These are phyloP conservation scores for Cavia porcellus DNA, from an alignment of 2,113 vertebrate genomes.

Conservation along the genomic window DNA sequence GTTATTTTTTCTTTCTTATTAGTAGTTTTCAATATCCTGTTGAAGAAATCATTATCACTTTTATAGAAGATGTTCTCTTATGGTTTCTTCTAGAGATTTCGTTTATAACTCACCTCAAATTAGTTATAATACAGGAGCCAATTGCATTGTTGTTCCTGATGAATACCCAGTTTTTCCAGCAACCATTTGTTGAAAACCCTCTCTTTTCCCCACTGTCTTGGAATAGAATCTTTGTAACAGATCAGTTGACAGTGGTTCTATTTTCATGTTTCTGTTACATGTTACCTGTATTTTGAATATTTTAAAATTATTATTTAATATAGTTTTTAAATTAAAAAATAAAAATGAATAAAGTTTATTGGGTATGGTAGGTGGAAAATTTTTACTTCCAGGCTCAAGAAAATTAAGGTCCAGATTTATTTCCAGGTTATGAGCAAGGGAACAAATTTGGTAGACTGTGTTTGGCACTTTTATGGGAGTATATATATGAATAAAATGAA, in stretches of 20 bases:
- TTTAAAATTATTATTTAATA: not conserved
- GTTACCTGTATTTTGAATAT: not conserved
- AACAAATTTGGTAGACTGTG: not conserved
- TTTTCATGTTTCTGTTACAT: conserved; percentile 23
- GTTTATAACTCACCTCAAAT: not conserved
- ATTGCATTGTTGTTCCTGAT: not conserved
- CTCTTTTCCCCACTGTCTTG: not conserved
- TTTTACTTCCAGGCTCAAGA: not conserved
- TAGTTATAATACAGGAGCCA: not conserved
- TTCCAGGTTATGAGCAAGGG: not conserved
- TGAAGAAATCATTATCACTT: not conserved
- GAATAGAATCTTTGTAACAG: not conserved
- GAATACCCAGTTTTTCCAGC: not conserved
- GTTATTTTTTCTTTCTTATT: not conserved
- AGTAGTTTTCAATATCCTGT: conserved; percentile 17
- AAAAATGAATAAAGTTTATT: not conserved
- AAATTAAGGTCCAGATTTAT: not conserved
- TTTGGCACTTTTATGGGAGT: not conserved
- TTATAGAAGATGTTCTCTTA: not conserved
- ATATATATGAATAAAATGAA: not conserved
- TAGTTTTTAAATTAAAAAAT: not conserved
- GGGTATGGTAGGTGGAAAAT: not conserved
- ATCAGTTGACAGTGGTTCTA: not conserved
- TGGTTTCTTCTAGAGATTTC: not conserved
- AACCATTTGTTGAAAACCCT: not conserved